phyloP scores from a whole-genome alignment of 2,113 vertebrate genomes.

The Centropus unirufus region DNA sequence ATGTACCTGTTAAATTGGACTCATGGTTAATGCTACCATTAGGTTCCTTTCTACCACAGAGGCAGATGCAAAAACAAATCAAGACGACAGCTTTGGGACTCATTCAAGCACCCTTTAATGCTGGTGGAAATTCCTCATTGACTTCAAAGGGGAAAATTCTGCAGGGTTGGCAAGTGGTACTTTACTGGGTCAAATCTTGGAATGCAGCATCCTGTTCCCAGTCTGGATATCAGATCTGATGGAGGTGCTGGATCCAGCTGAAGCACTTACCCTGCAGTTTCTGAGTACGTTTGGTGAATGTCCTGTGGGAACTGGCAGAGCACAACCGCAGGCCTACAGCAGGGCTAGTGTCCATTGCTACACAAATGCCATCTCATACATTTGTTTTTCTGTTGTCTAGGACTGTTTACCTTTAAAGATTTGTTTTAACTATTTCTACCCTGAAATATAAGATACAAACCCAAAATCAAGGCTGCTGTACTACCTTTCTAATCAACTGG shows the following conservation, averaged over 20 bases:
- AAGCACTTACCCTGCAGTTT: accelerated
- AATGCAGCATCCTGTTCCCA: accelerated
- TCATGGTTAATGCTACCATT: background rate
- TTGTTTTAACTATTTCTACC: background rate
- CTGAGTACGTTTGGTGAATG: background rate
- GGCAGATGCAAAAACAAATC: background rate
- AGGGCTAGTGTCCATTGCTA: accelerated
- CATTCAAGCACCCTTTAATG: background rate
- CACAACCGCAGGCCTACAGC: background rate
- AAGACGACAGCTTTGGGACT: background rate
- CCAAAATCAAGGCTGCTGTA: background rate
- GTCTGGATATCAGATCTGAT: background rate
- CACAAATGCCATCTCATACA: accelerated
- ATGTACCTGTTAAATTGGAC: background rate
- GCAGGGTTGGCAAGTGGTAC: background rate
- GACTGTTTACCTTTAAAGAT: background rate
- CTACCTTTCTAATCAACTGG: background rate
- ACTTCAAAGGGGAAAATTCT: background rate
- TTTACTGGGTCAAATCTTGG: background rate
- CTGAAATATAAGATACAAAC: background rate
- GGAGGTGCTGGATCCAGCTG: background rate
- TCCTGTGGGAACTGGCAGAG: background rate
- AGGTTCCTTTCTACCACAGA: background rate
- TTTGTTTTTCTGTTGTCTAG: background rate
- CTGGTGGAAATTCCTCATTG: background rate